Percentiles rank a stretch among this genome's conserved stretches.
Conservation (phyloP, 1,140 invertebrate species). For the Micrasema longulum region DNA sequence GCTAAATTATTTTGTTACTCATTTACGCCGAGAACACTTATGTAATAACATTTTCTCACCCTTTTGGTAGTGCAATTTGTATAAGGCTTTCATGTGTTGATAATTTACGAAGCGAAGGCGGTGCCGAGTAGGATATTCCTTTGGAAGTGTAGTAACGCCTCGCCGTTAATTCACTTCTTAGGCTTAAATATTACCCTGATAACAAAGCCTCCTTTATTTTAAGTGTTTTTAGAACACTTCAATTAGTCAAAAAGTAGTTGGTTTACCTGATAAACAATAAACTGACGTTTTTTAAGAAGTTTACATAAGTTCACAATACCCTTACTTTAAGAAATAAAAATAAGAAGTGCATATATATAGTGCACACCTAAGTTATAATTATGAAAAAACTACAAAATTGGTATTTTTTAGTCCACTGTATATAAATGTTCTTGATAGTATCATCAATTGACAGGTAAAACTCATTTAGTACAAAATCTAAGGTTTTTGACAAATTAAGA, state of each 20-base stretch:
- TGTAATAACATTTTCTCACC: conserved; percentile 13
- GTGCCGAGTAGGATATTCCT: conserved; percentile 6
- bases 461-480: too few relatives aligned
- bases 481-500: too few relatives aligned
- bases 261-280: background rate
- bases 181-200: conserved; percentile 15
- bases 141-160: conserved; percentile 1
- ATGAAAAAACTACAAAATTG: too few relatives aligned
- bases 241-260: background rate
- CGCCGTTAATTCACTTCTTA: conserved; percentile 4
- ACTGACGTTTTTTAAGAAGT: background rate
- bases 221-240: background rate
- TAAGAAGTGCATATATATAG: background rate
- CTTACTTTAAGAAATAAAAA: background rate
- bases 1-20: too few relatives aligned
- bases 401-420: too few relatives aligned
- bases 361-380: background rate
- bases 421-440: too few relatives aligned
- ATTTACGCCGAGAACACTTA: conserved; percentile 9
- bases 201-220: background rate
- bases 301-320: background rate
- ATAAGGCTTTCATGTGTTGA: conserved; percentile 22
- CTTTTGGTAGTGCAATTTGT: conserved; percentile 27
- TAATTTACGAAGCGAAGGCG: conserved; percentile 9
- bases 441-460: too few relatives aligned